A percentile compares a stretch with the other conserved stretches of the same genome.
These are phyloP conservation scores for Leucosticte australis DNA, from an alignment of 2,113 vertebrate genomes.

Conservation along the genomic window DNA sequence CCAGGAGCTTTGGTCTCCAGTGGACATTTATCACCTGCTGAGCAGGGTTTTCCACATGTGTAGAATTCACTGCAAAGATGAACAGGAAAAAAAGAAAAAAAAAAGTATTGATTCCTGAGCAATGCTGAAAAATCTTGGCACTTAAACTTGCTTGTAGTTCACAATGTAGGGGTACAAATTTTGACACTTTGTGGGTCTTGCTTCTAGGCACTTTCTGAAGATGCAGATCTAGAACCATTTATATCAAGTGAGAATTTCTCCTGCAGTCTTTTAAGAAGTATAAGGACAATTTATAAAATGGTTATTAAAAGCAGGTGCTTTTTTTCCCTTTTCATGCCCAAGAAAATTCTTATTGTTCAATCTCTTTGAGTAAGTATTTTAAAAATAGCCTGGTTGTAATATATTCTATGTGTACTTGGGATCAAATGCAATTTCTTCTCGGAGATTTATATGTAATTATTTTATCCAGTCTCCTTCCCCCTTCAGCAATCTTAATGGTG, in stretches of 20 bases:
- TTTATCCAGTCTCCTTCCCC: slow-evolving; percentile 18
- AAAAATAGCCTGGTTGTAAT: slow-evolving; percentile 21
- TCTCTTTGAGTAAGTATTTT: slow-evolving; percentile 19
- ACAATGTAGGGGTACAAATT: neutral
- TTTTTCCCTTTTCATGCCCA: neutral
- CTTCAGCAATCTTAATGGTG: slow-evolving; percentile 29
- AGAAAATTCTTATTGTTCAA: slow-evolving; percentile 2
- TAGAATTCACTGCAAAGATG: neutral
- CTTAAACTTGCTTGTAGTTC: neutral
- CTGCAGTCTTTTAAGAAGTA: neutral
- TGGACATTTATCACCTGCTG: neutral
- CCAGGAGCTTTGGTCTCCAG: neutral
- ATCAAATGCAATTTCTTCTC: slow-evolving; percentile 56
- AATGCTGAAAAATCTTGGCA: neutral
- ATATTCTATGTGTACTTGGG: slow-evolving; percentile 37
- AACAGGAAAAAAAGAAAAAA: neutral
- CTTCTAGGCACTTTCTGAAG: neutral
- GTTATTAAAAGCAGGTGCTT: neutral
- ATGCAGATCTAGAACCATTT: neutral
- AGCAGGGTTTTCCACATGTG: neutral
- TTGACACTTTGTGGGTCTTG: neutral
- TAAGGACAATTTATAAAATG: neutral
- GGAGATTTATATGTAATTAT: slow-evolving; percentile 55
- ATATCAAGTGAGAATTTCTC: neutral
- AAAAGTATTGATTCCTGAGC: neutral